phyloP scores from a whole-genome alignment of 2,113 vertebrate species.

The Lagopus muta region DNA sequence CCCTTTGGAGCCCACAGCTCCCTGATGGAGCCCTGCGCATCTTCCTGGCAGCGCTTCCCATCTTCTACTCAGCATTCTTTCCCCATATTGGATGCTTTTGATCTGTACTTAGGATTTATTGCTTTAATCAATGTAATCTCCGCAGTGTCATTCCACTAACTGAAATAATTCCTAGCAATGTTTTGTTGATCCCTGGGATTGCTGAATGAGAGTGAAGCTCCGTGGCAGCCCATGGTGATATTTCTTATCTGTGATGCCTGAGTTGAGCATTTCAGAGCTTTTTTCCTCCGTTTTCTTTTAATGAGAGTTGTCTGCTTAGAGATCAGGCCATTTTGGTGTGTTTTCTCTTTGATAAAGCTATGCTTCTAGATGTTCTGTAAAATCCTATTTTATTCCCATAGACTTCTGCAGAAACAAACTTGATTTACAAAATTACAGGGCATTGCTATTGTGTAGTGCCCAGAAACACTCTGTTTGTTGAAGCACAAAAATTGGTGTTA shows the following conservation, averaged over 20 bases:
- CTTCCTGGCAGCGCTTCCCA: background rate
- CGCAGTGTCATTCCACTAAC: conserved; percentile 29
- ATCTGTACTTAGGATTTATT: conserved; percentile 34
- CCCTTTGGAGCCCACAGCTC: background rate
- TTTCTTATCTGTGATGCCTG: background rate
- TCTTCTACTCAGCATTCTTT: background rate
- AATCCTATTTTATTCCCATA: background rate
- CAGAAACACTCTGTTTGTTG: background rate
- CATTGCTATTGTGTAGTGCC: background rate
- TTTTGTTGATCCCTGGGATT: conserved; percentile 43
- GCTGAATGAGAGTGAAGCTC: conserved; percentile 1
- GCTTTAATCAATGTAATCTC: conserved; percentile 77
- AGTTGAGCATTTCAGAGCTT: conserved; percentile 14
- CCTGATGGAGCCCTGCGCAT: background rate
- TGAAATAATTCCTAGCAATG: conserved; percentile 63
- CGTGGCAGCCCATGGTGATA: background rate
- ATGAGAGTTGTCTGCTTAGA: conserved; percentile 20
- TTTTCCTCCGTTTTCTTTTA: background rate
- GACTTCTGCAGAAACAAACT: background rate
- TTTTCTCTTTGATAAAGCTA: conserved; percentile 13
- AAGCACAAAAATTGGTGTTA: background rate
- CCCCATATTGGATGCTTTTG: conserved; percentile 10
- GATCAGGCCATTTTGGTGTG: conserved; percentile 12
- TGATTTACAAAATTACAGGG: background rate
- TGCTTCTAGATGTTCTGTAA: conserved; percentile 9